phyloP scores from a whole-genome alignment of 2,888 invertebrate species.

The Lysandra bellargus region DNA sequence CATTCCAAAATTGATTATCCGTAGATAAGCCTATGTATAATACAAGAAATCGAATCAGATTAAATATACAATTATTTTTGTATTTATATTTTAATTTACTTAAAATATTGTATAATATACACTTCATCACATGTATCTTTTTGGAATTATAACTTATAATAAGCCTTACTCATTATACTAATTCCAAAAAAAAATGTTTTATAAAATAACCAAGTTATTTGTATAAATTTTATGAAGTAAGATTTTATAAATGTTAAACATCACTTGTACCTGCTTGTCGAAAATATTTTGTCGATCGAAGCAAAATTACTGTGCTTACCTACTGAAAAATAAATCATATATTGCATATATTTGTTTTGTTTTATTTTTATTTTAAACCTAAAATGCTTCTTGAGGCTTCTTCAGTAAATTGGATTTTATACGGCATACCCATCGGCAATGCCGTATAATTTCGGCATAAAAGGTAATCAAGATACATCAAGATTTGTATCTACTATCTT shows the following conservation, averaged over 20 bases:
- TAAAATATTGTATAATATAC: not conserved
- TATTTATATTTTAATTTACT: not conserved
- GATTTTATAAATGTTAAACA: conserved; percentile 71
- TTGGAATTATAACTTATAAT: conserved; percentile 29
- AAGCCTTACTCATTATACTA: conserved; percentile 33
- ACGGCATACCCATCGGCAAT: too few relatives aligned
- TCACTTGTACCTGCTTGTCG: conserved; percentile 79
- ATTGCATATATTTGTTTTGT: conserved; percentile 56
- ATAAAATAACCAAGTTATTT: conserved; percentile 53
- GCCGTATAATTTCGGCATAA: too few relatives aligned
- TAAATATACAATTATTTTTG: not conserved
- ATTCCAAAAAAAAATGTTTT: conserved; percentile 42
- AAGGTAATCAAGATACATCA: too few relatives aligned
- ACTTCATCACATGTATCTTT: conserved; percentile 25
- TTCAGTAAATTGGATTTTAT: too few relatives aligned
- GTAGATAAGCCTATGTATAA: not conserved
- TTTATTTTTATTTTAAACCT: conserved; percentile 47
- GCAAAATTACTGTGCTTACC: conserved; percentile 80
- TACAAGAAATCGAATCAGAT: not conserved
- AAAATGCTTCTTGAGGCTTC: not conserved
- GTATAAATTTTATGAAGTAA: conserved; percentile 55
- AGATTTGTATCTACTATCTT: too few relatives aligned
- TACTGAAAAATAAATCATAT: conserved; percentile 78
- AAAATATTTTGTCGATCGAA: conserved; percentile 77
- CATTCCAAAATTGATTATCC: not conserved